phyloP scores from a whole-genome alignment of 2,113 vertebrate genomes.

The Alligator sinensis region DNA sequence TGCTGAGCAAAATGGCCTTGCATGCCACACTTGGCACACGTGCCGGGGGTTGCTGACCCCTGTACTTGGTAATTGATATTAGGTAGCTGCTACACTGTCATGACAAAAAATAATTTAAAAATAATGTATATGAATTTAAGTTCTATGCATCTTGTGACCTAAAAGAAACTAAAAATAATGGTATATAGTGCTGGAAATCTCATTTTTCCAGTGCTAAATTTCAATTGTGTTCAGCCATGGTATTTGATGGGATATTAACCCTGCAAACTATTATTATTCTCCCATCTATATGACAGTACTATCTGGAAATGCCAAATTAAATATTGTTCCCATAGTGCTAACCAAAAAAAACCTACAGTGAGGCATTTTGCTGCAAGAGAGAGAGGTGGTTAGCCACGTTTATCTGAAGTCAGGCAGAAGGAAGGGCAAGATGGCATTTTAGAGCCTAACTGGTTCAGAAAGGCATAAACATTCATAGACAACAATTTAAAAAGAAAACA shows the following conservation, averaged over 20 bases:
- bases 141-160: background rate
- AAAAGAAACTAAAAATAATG: background rate
- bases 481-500: too few relatives aligned
- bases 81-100: too few relatives aligned
- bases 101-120: too few relatives aligned
- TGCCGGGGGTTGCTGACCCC: too few relatives aligned
- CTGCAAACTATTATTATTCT: background rate
- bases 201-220: background rate
- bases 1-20: too few relatives aligned
- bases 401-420: background rate
- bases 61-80: too few relatives aligned
- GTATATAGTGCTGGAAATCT: background rate
- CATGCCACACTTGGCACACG: too few relatives aligned
- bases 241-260: background rate
- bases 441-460: too few relatives aligned
- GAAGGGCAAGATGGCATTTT: background rate
- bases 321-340: background rate
- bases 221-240: background rate
- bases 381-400: background rate
- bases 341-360: background rate
- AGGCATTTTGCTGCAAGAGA: background rate
- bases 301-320: background rate
- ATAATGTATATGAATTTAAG: background rate
- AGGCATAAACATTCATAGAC: too few relatives aligned
- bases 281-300: accelerated